Evolutionary conservation across 1,140 invertebrate genomes (phyloP).

Genomic region (Cataglyphis hispanica): DNA sequence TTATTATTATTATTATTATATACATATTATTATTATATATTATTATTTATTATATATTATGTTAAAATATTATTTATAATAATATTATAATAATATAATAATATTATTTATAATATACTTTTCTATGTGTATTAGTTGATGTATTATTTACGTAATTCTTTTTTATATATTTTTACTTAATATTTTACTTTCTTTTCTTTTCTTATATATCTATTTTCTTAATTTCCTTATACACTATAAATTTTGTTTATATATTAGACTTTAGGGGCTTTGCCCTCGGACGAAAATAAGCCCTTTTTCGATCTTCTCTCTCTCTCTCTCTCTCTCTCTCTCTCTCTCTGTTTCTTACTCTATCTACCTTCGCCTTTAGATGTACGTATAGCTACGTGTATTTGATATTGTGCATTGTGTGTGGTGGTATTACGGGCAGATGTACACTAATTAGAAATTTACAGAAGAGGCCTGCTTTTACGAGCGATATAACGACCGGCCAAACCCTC

Average conservation of each 20-base stretch:
- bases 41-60: neutral
- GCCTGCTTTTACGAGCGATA: conserved; percentile 53
- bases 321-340: neutral
- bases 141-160: neutral
- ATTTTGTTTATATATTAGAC: conserved; percentile 19
- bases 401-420: conserved; percentile 35
- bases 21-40: too few relatives aligned
- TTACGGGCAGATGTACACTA: conserved; percentile 71
- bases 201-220: neutral
- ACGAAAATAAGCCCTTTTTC: conserved; percentile 33
- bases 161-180: neutral
- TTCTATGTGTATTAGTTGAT: neutral
- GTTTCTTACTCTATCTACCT: neutral
- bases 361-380: conserved; percentile 51
- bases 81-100: too few relatives aligned
- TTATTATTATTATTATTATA: too few relatives aligned
- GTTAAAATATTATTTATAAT: neutral
- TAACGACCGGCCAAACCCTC: conserved; percentile 56
- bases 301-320: neutral
- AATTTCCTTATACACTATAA: conserved; percentile 1
- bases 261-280: neutral
- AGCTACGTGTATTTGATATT: conserved; percentile 28
- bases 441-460: conserved; percentile 69
- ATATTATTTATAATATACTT: neutral
- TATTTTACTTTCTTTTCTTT: neutral